These are phyloP conservation scores for Cyanoramphus novaezelandiae DNA, from an alignment of 2,113 vertebrate species.

Conservation along the genomic window DNA sequence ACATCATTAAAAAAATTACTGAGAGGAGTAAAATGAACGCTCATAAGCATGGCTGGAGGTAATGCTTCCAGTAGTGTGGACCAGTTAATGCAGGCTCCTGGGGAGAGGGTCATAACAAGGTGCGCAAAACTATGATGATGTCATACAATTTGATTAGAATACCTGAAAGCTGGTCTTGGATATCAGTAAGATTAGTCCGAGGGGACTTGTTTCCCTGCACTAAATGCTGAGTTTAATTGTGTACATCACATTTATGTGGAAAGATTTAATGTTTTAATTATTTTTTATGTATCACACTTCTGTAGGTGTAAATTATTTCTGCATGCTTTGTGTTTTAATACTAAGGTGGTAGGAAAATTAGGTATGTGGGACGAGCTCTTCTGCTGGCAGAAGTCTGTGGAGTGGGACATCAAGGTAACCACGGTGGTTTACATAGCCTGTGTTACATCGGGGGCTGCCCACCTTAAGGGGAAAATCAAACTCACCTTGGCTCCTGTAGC, in stretches of 20 bases:
- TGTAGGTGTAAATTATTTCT: slow-evolving; percentile 43
- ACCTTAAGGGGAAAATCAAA: background rate
- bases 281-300: slow-evolving; percentile 43
- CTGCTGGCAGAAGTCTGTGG: background rate
- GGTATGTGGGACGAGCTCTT: background rate
- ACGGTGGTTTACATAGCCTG: background rate
- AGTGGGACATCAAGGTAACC: background rate
- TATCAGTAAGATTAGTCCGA: background rate
- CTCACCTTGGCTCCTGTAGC: background rate
- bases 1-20: slow-evolving; percentile 24
- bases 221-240: slow-evolving; percentile 56
- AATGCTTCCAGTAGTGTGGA: background rate
- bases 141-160: background rate
- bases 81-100: background rate
- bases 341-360: background rate
- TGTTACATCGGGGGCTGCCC: background rate
- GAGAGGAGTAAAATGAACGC: slow-evolving; percentile 53
- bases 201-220: background rate
- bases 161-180: slow-evolving; percentile 1
- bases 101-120: background rate
- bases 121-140: background rate
- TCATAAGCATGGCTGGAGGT: background rate
- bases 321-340: background rate
- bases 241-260: slow-evolving; percentile 41
- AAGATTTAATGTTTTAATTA: slow-evolving; percentile 68